Percentiles rank a stretch among this genome's conserved stretches.
phyloP scores from a whole-genome alignment of 2,888 invertebrate species.

The Neocrepidodera transversa region DNA sequence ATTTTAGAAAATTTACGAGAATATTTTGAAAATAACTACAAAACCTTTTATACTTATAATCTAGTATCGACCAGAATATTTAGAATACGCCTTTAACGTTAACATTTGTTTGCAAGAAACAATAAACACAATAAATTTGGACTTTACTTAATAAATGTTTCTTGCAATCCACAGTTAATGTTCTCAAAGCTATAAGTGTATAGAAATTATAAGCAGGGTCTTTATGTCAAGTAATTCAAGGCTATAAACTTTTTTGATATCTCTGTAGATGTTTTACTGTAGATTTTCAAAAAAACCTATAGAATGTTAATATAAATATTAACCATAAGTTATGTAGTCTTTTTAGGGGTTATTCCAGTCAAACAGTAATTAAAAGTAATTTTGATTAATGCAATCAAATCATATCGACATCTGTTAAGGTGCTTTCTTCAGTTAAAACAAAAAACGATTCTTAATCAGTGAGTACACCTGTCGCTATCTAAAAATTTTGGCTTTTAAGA shows the following conservation, averaged over 20 bases:
- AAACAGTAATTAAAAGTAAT: no score
- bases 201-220: conserved; percentile 15
- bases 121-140: not conserved
- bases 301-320: not conserved
- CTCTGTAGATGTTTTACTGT: conserved; percentile 4
- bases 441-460: no score
- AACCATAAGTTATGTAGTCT: no score
- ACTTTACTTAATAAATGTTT: not conserved
- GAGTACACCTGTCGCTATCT: no score
- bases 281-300: not conserved
- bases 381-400: no score
- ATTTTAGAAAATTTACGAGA: no score
- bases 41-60: not conserved
- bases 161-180: not conserved
- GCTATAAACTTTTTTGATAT: conserved; percentile 2
- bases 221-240: not conserved
- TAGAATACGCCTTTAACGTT: not conserved
- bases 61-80: not conserved
- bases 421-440: no score
- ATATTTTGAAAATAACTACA: no score
- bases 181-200: not conserved
- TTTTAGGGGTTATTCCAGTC: no score
- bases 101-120: not conserved
- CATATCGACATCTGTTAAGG: no score
- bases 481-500: no score